Evolutionary conservation across 2,888 invertebrate genomes (phyloP).

Genomic region (Epirrhoe alternata): DNA sequence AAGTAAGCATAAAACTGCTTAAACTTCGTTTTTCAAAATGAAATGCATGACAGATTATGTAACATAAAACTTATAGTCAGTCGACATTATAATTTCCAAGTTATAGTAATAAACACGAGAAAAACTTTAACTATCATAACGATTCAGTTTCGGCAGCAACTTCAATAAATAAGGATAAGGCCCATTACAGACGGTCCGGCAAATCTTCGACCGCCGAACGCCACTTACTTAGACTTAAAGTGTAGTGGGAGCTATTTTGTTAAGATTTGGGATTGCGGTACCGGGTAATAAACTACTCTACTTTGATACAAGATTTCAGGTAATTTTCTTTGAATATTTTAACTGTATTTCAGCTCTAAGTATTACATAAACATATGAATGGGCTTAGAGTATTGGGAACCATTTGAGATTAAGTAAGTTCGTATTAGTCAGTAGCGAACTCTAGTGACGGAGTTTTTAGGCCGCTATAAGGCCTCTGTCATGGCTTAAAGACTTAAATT

Average conservation of each 20-base stretch:
- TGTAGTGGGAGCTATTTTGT: constrained; percentile 79
- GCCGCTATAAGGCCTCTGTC: too few relatives aligned
- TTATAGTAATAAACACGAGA: constrained; percentile 44
- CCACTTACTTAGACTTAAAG: constrained; percentile 85
- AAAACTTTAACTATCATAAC: constrained; percentile 68
- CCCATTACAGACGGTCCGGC: constrained; percentile 84
- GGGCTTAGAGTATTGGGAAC: not conserved
- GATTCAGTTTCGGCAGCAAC: constrained; percentile 66
- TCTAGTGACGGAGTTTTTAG: too few relatives aligned
- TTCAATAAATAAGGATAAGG: constrained; percentile 84
- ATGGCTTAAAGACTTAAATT: too few relatives aligned
- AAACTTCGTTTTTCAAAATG: constrained; percentile 1
- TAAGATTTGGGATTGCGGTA: constrained; percentile 80
- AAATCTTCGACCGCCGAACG: constrained; percentile 83
- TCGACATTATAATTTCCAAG: constrained; percentile 10
- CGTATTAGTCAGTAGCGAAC: too few relatives aligned
- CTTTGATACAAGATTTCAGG: constrained; percentile 23
- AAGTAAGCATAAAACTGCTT: too few relatives aligned
- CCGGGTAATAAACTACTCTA: constrained; percentile 68
- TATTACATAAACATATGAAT: not conserved
- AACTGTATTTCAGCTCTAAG: too few relatives aligned
- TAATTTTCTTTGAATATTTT: not conserved
- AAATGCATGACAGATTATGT: not conserved
- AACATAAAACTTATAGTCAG: not conserved
- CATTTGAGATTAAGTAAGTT: too few relatives aligned